Evolutionary conservation across 1,140 invertebrate species (phyloP).

Genomic region (Drosophila sp.): DNA sequence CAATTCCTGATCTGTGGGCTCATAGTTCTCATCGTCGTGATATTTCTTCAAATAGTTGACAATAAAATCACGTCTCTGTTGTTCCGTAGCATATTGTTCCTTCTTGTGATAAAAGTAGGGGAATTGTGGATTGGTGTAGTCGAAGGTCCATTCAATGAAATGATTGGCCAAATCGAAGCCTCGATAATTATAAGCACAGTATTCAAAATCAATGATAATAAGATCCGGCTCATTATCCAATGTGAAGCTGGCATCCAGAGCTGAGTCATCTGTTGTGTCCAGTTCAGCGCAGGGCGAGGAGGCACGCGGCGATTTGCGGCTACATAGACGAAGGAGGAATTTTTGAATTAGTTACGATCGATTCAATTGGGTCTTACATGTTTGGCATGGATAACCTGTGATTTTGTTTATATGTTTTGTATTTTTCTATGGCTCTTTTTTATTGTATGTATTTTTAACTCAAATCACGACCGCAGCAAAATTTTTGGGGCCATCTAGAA

Average conservation of each 20-base stretch:
- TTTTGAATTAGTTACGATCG: slow-evolving; percentile 28
- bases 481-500: slow-evolving; percentile 58
- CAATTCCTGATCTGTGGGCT: slow-evolving; percentile 61
- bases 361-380: background rate
- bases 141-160: slow-evolving; percentile 97
- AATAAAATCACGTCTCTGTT: slow-evolving; percentile 87
- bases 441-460: slow-evolving; percentile 41
- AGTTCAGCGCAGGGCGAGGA: slow-evolving; percentile 57
- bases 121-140: slow-evolving; percentile 91
- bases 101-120: slow-evolving; percentile 90
- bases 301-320: slow-evolving; percentile 39
- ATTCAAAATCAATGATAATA: slow-evolving; percentile 96
- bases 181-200: slow-evolving; percentile 96
- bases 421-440: slow-evolving; percentile 35
- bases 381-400: slow-evolving; percentile 61
- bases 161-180: slow-evolving; percentile 98
- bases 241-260: slow-evolving; percentile 63
- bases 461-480: slow-evolving; percentile 63
- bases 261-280: slow-evolving; percentile 71
- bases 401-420: slow-evolving; percentile 45
- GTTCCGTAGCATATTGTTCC: slow-evolving; percentile 88
- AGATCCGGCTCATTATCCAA: slow-evolving; percentile 85
- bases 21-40: slow-evolving; percentile 58
- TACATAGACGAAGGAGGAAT: slow-evolving; percentile 3
- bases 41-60: slow-evolving; percentile 69